Conservation (phyloP, 2,113 vertebrate species). For the Thamnaconus septentrionalis region DNA sequence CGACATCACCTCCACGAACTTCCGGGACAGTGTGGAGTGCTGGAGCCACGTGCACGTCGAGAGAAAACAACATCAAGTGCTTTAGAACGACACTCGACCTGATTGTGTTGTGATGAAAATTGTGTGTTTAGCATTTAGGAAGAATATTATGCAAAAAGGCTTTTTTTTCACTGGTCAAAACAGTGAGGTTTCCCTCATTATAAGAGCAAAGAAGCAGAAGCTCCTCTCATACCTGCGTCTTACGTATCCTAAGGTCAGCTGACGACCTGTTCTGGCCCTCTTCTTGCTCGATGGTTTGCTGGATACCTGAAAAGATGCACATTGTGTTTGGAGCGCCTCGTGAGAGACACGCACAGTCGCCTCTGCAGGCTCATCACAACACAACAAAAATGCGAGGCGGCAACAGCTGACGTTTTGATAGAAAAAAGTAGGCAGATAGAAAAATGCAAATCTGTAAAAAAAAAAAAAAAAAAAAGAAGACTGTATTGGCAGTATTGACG, state of each 20-base stretch:
- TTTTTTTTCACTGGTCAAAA: not conserved
- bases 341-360: too few species aligned
- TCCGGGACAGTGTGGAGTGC: constrained; percentile 90
- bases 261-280: constrained; percentile 91
- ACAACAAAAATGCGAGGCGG: too few species aligned
- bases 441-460: too few species aligned
- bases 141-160: too few species aligned
- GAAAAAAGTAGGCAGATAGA: too few species aligned
- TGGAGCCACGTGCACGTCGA: constrained; percentile 35
- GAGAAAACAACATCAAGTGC: not conserved
- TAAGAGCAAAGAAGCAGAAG: not conserved
- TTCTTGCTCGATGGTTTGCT: constrained; percentile 93
- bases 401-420: too few species aligned
- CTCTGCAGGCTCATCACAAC: too few species aligned
- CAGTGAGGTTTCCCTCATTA: not conserved
- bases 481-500: too few species aligned
- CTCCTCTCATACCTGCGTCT: constrained; percentile 87
- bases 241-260: constrained; percentile 94
- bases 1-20: constrained; percentile 94
- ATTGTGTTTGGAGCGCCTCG: too few species aligned
- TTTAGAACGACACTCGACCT: not conserved
- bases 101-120: too few species aligned
- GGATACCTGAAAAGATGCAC: constrained; percentile 80
- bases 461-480: too few species aligned
- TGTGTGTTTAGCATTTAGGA: too few species aligned